These are phyloP conservation scores for Tauraco erythrolophus DNA, from an alignment of 2,113 vertebrate genomes.

Conservation along the genomic window DNA sequence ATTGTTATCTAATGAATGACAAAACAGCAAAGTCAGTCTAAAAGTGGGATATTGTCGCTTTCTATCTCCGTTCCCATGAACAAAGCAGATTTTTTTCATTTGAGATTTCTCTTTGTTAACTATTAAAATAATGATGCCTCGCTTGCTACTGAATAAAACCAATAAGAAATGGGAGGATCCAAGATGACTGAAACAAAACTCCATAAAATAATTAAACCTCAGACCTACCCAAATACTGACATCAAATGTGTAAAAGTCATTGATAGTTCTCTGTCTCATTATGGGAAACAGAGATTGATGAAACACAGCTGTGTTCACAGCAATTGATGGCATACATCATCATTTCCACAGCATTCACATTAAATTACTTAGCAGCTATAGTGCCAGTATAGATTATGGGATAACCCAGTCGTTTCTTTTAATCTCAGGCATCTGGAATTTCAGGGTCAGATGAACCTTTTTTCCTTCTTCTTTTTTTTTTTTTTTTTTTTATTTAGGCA, in stretches of 20 bases:
- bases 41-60: neutral
- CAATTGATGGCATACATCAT: conserved; percentile 41
- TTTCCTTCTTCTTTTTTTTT: neutral
- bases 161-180: neutral
- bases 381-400: conserved; percentile 58
- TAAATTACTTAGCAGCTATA: conserved; percentile 63
- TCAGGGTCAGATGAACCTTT: conserved; percentile 41
- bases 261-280: conserved; percentile 30
- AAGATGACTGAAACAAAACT: neutral
- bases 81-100: neutral
- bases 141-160: conserved; percentile 22
- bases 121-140: neutral
- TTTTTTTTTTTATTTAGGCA: neutral
- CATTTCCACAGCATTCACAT: conserved; percentile 46
- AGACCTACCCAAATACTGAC: neutral
- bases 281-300: conserved; percentile 53
- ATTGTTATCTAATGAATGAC: neutral
- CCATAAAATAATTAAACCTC: conserved; percentile 35
- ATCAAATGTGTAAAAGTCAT: conserved; percentile 42
- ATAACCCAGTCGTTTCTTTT: conserved; percentile 35
- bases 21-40: neutral
- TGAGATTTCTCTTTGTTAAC: conserved; percentile 3
- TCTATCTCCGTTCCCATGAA: neutral
- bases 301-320: conserved; percentile 67
- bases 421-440: conserved; percentile 36